These are phyloP conservation scores for Mergus octosetaceus DNA, from an alignment of 2,797 vertebrate species.

Conservation along the genomic window DNA sequence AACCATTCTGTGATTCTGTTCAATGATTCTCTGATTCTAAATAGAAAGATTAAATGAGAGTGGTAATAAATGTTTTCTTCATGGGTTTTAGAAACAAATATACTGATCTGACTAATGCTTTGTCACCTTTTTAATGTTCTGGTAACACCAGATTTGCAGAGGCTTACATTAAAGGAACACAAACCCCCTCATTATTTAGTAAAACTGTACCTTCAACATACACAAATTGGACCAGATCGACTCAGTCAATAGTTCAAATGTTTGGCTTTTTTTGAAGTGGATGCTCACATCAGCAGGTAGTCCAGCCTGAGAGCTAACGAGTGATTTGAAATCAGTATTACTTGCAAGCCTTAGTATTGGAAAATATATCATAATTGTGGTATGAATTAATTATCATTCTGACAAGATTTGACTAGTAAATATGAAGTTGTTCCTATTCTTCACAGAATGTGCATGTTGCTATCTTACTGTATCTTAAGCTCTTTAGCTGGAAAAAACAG, in stretches of 20 bases:
- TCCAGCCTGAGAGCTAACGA: not conserved
- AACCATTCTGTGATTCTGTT: no score
- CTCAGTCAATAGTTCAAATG: not conserved
- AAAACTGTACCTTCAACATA: not conserved
- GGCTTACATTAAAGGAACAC: not conserved
- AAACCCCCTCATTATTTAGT: not conserved
- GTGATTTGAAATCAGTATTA: not conserved
- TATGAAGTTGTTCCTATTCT: not conserved
- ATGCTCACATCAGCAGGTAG: not conserved
- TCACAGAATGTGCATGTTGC: not conserved
- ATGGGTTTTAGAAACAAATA: not conserved
- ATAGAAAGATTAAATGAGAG: not conserved
- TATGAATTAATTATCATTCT: not conserved
- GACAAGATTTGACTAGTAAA: not conserved
- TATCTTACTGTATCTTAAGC: not conserved
- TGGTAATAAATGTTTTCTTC: not conserved
- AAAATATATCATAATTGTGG: not conserved
- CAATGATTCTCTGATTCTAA: no score
- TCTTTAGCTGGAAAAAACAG: not conserved
- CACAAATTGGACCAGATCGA: fast-evolving
- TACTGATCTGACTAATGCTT: not conserved
- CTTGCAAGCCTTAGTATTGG: not conserved
- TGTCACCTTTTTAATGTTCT: not conserved
- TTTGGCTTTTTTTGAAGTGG: not conserved
- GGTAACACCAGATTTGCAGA: not conserved